phyloP scores from a whole-genome alignment of 2,113 vertebrate genomes.

The Aramus guarauna region DNA sequence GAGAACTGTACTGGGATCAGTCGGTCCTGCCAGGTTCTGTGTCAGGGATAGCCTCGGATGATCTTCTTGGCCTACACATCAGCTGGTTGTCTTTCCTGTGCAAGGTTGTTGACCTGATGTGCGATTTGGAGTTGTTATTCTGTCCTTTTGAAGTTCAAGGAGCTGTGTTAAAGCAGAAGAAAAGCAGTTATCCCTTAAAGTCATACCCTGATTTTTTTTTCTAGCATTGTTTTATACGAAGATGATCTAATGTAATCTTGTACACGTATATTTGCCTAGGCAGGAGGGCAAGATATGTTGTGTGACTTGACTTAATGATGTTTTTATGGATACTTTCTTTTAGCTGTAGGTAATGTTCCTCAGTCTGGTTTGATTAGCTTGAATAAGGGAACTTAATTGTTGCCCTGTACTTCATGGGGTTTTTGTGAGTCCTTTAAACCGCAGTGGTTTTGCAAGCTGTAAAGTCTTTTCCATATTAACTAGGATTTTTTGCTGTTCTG shows the following conservation, averaged over 20 bases:
- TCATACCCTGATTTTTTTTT: not conserved
- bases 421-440: not conserved
- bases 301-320: not conserved
- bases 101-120: not conserved
- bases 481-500: not conserved
- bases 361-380: not conserved
- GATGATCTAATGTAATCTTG: not conserved
- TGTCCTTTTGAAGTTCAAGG: not conserved
- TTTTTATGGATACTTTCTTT: not conserved
- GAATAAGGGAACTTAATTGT: not conserved
- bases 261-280: not conserved
- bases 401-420: not conserved
- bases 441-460: not conserved
- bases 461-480: too few species aligned
- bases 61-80: not conserved
- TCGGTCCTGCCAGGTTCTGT: not conserved
- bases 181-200: not conserved
- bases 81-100: not conserved
- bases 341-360: not conserved
- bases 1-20: not conserved
- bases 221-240: not conserved
- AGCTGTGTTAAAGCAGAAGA: not conserved
- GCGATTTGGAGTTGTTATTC: not conserved
- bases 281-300: fast-evolving
- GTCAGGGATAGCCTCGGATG: not conserved